A percentile compares a stretch with the other conserved stretches of the same genome.
These are phyloP conservation scores for Chrysotoxum bicinctum DNA, from an alignment of 2,888 invertebrate species.

Conservation along the genomic window DNA sequence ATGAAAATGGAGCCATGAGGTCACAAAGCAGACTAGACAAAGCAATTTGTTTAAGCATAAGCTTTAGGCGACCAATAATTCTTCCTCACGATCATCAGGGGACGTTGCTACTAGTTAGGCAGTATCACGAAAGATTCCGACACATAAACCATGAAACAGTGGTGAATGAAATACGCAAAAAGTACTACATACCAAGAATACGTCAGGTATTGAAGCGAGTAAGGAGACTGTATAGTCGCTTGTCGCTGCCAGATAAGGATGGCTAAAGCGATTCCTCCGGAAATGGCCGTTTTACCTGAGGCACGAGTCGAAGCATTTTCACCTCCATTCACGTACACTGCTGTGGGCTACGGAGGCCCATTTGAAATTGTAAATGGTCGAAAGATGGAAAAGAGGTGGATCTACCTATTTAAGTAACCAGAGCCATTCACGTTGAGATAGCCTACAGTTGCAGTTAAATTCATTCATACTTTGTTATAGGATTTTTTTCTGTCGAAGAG, in stretches of 20 bases:
- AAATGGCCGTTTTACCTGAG: slow-evolving; percentile 36
- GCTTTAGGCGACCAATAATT: not conserved
- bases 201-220: not conserved
- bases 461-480: slow-evolving; percentile 46
- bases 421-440: not conserved
- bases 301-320: slow-evolving; percentile 8
- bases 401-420: not conserved
- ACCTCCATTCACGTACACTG: slow-evolving; percentile 36
- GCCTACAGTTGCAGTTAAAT: slow-evolving; percentile 6
- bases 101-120: not conserved
- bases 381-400: not conserved
- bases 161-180: not conserved
- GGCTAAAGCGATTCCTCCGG: not conserved
- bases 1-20: not conserved
- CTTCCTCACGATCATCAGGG: not conserved
- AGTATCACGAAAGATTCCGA: slow-evolving; percentile 1
- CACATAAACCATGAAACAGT: not conserved
- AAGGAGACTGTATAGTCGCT: not conserved
- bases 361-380: slow-evolving; percentile 30
- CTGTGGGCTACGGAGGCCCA: slow-evolving; percentile 48
- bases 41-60: not conserved
- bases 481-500: slow-evolving; percentile 43
- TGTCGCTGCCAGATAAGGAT: slow-evolving; percentile 12
- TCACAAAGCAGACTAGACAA: not conserved
- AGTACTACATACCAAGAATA: not conserved